Conservation (phyloP, 2,113 vertebrate genomes). For the Ceuthmochares aereus region DNA sequence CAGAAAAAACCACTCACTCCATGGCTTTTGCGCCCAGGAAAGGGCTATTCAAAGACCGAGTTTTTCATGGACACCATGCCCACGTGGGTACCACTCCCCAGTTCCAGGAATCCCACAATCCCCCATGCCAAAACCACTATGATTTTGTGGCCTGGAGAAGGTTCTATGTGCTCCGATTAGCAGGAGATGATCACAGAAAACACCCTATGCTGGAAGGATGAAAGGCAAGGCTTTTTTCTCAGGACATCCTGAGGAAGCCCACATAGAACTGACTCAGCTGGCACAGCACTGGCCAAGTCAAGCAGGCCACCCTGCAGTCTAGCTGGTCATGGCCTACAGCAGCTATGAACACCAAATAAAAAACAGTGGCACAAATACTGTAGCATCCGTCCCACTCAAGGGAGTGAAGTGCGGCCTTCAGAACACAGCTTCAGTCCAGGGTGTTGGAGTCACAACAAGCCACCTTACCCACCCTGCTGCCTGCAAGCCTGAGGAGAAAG, state of each 20-base stretch:
- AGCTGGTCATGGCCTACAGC: neutral
- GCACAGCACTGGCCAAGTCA: neutral
- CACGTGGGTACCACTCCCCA: neutral
- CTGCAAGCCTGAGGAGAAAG: neutral
- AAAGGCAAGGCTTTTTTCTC: neutral
- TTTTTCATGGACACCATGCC: neutral
- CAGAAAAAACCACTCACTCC: neutral
- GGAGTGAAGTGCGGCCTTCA: neutral
- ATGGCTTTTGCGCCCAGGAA: neutral
- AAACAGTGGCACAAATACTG: accelerated
- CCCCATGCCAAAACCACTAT: neutral
- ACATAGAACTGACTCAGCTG: neutral
- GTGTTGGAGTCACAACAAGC: neutral
- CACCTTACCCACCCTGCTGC: neutral
- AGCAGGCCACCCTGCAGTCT: neutral
- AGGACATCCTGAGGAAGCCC: neutral
- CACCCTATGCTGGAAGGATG: neutral
- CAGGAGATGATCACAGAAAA: neutral
- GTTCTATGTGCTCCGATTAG: neutral
- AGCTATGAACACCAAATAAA: neutral
- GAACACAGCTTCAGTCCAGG: accelerated
- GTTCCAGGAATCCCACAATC: neutral
- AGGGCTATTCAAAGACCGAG: neutral
- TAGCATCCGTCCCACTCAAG: neutral
- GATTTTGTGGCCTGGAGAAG: neutral